A percentile compares a stretch with the other conserved stretches of the same genome.
Conservation (phyloP, 92 coral and sea anemone genomes). For the Epizoanthus scotinus region DNA sequence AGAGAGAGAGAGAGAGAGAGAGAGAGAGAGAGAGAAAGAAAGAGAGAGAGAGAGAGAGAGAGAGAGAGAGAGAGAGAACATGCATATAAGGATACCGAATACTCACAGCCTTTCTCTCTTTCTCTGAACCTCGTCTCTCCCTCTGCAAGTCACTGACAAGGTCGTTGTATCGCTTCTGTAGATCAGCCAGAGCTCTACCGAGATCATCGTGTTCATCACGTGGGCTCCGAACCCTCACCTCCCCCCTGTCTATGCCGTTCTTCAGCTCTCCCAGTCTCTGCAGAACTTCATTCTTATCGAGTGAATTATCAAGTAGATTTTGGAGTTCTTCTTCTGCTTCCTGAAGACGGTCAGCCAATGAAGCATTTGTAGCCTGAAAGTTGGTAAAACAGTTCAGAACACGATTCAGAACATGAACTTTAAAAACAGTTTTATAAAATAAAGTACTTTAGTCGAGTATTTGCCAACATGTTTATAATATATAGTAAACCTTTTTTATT, state of each 20-base stretch:
- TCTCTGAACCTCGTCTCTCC: constrained; percentile 68
- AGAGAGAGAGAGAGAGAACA: too few relatives aligned
- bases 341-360: constrained; percentile 74
- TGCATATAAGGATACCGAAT: not conserved
- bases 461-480: too few relatives aligned
- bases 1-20: too few relatives aligned
- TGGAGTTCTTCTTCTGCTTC: constrained; percentile 84
- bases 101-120: constrained; percentile 32
- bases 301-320: constrained; percentile 43
- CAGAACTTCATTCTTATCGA: constrained; percentile 76
- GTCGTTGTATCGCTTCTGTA: constrained; percentile 77
- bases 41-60: too few relatives aligned
- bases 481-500: too few relatives aligned
- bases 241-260: constrained; percentile 67
- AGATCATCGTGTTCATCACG: constrained; percentile 76
- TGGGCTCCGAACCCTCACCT: constrained; percentile 63
- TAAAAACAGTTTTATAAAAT: too few relatives aligned
- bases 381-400: too few relatives aligned
- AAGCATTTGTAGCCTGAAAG: constrained; percentile 71
- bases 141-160: constrained; percentile 70
- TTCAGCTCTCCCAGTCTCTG: constrained; percentile 70
- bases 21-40: too few relatives aligned
- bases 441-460: too few relatives aligned
- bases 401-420: too few relatives aligned
- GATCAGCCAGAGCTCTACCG: constrained; percentile 75